Evolutionary conservation across 1,140 invertebrate genomes (phyloP).

Genomic region (Zaprionus ornatus): DNA sequence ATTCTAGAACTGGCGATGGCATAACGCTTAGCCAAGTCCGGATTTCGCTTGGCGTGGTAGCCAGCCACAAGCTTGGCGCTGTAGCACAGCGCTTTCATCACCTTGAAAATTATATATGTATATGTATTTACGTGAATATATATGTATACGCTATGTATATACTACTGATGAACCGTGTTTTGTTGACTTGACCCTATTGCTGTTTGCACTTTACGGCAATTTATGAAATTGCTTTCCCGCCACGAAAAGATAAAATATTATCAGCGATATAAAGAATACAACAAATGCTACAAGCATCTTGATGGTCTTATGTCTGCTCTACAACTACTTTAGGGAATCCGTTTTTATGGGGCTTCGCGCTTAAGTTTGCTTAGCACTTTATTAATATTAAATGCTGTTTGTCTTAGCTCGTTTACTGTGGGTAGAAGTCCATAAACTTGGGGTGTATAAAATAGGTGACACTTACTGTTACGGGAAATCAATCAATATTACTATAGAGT

Average conservation of each 20-base stretch:
- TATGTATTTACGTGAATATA: not conserved
- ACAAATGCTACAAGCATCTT: slow-evolving; percentile 62
- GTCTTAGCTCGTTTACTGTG: slow-evolving; percentile 25
- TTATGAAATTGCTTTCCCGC: slow-evolving; percentile 68
- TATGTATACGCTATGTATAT: not conserved
- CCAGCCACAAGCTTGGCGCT: slow-evolving; percentile 86
- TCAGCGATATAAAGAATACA: slow-evolving; percentile 64
- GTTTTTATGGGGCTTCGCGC: slow-evolving; percentile 8
- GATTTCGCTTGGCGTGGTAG: slow-evolving; percentile 84
- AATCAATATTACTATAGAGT: slow-evolving; percentile 11
- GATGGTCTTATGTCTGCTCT: not conserved
- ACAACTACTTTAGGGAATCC: slow-evolving; percentile 16
- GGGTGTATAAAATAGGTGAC: slow-evolving; percentile 11
- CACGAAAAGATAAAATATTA: slow-evolving; percentile 70
- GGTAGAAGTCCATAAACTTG: slow-evolving; percentile 2
- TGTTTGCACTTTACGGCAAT: slow-evolving; percentile 48
- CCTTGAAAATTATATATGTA: slow-evolving; percentile 63
- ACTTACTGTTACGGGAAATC: slow-evolving; percentile 10
- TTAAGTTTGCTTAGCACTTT: slow-evolving; percentile 29
- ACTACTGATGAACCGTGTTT: not conserved
- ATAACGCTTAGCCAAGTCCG: slow-evolving; percentile 85
- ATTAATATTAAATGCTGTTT: slow-evolving; percentile 47
- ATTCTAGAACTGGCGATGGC: slow-evolving; percentile 87
- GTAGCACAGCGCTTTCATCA: slow-evolving; percentile 89
- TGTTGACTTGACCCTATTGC: slow-evolving; percentile 49